phyloP scores from a whole-genome alignment of 2,888 invertebrate genomes.

The Drosophila yooni region DNA sequence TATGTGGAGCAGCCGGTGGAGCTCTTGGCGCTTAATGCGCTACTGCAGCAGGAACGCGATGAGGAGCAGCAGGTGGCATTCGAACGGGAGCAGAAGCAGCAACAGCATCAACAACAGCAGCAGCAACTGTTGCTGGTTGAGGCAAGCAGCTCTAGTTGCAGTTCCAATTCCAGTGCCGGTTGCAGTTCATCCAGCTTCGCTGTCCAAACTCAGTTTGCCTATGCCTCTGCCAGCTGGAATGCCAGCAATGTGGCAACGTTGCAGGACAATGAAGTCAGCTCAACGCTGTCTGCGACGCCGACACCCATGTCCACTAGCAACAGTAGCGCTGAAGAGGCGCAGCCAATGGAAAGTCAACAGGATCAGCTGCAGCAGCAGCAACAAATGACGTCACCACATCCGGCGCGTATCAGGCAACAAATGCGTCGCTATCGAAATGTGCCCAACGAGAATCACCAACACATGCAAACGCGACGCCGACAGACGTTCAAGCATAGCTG shows the following conservation, averaged over 20 bases:
- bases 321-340: conserved; percentile 1
- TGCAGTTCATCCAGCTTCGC: conserved; percentile 4
- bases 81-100: conserved; percentile 64
- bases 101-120: conserved; percentile 40
- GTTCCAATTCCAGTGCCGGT: conserved; percentile 27
- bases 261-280: conserved; percentile 70
- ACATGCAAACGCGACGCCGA: conserved; percentile 66
- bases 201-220: conserved; percentile 10
- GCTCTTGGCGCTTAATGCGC: conserved; percentile 74
- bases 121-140: conserved; percentile 39
- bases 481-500: conserved; percentile 55
- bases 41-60: conserved; percentile 80
- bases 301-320: conserved; percentile 1
- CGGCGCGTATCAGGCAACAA: conserved; percentile 34
- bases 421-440: conserved; percentile 79
- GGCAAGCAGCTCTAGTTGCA: conserved; percentile 41
- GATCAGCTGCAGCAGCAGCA: conserved; percentile 1
- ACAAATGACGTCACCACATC: neutral
- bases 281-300: conserved; percentile 51
- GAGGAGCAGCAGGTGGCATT: conserved; percentile 81
- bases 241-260: conserved; percentile 41
- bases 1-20: conserved; percentile 53
- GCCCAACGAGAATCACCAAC: conserved; percentile 81
- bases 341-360: conserved; percentile 11
- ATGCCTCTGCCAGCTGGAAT: conserved; percentile 26